A percentile compares a stretch with the other conserved stretches of the same genome.
Conservation (phyloP, 1,140 invertebrate species). For the Pteromalus puparum region DNA sequence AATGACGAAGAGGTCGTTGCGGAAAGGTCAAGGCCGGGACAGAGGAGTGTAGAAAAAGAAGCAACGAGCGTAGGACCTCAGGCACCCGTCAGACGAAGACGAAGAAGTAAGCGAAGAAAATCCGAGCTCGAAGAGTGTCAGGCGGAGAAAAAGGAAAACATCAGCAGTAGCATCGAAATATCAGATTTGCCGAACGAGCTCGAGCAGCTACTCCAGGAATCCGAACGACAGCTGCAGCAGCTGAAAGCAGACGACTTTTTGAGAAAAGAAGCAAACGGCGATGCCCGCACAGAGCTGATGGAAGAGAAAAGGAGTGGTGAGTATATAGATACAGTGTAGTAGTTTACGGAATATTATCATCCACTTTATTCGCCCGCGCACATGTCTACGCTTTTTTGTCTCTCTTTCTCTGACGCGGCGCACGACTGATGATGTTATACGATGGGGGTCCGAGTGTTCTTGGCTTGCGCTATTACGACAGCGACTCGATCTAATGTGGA, state of each 20-base stretch:
- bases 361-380: background rate
- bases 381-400: background rate
- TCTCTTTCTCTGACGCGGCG: background rate
- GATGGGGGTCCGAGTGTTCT: background rate
- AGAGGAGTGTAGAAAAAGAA: constrained; percentile 55
- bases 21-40: constrained; percentile 45
- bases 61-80: constrained; percentile 40
- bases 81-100: constrained; percentile 5
- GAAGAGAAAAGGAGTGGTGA: constrained; percentile 65
- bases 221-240: constrained; percentile 62
- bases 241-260: constrained; percentile 59
- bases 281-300: background rate
- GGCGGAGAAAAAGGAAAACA: constrained; percentile 30
- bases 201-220: constrained; percentile 64
- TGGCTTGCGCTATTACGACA: background rate
- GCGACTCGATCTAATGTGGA: background rate
- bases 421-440: background rate
- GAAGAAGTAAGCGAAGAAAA: constrained; percentile 46
- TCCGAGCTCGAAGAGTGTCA: constrained; percentile 2
- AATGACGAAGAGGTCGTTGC: background rate
- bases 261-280: constrained; percentile 49
- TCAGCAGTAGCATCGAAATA: constrained; percentile 49
- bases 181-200: constrained; percentile 63
- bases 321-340: background rate
- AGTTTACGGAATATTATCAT: background rate